Conservation (phyloP, 2,797 vertebrate genomes). For the Mormyrops attenuatus region DNA sequence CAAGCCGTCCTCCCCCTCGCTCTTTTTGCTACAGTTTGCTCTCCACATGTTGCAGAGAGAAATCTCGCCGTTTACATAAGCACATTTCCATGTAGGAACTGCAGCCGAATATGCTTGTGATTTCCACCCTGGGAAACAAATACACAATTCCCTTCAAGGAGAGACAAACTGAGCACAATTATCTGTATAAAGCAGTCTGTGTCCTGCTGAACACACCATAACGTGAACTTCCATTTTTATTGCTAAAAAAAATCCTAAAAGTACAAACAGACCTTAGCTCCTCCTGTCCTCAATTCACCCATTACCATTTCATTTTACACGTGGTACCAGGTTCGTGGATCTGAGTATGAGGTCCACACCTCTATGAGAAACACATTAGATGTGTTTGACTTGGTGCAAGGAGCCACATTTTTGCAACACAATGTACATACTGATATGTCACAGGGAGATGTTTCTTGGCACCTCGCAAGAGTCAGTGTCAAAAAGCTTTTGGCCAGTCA, state of each 20-base stretch:
- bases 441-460: background rate
- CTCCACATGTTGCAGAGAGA: constrained; percentile 2
- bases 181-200: background rate
- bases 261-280: background rate
- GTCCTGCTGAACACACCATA: background rate
- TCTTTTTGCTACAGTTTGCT: background rate
- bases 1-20: background rate
- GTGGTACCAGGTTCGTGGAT: background rate
- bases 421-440: background rate
- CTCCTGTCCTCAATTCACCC: background rate
- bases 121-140: background rate
- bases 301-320: background rate
- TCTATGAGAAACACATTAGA: background rate
- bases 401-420: background rate
- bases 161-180: constrained; percentile 1
- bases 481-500: background rate
- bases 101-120: constrained; percentile 6
- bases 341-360: background rate
- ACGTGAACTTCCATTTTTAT: background rate
- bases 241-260: background rate
- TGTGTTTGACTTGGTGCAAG: background rate
- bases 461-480: background rate
- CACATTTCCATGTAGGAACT: background rate
- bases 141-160: background rate
- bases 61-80: constrained; percentile 13